These are phyloP conservation scores for Acrobasis repandana DNA, from an alignment of 2,888 invertebrate species.

Conservation along the genomic window DNA sequence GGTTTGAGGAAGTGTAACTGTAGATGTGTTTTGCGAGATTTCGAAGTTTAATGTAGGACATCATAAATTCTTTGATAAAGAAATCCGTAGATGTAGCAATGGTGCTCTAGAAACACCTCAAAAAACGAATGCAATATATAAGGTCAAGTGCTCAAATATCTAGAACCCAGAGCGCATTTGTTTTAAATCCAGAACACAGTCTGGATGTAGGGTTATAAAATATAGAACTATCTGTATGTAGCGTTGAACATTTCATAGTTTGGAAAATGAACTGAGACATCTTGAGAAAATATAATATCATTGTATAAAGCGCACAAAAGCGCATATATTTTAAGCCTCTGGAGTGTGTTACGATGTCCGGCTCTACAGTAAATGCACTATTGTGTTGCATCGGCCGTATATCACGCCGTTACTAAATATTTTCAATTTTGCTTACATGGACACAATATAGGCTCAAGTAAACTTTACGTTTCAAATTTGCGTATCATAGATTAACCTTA, in stretches of 20 bases:
- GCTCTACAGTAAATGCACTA: constrained; percentile 19
- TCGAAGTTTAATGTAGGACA: not conserved
- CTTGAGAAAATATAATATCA: too few species aligned
- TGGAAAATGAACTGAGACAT: not conserved
- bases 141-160: too few species aligned
- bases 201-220: too few species aligned
- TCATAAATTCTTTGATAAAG: not conserved
- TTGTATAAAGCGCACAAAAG: constrained; percentile 19
- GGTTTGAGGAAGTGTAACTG: not conserved
- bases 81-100: too few species aligned
- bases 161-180: too few species aligned
- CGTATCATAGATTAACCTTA: too few species aligned
- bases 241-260: too few species aligned
- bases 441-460: not conserved
- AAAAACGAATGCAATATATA: too few species aligned
- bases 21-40: not conserved
- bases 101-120: too few species aligned
- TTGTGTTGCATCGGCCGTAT: constrained; percentile 19
- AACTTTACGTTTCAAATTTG: too few species aligned
- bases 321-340: constrained; percentile 25
- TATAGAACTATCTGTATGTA: too few species aligned
- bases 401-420: not conserved
- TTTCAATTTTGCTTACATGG: not conserved
- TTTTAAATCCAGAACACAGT: too few species aligned
- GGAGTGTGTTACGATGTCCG: constrained; percentile 17